A percentile compares a stretch with the other conserved stretches of the same genome.
These are phyloP conservation scores for Empidonax alnorum DNA, from an alignment of 2,113 vertebrate genomes.

Conservation along the genomic window DNA sequence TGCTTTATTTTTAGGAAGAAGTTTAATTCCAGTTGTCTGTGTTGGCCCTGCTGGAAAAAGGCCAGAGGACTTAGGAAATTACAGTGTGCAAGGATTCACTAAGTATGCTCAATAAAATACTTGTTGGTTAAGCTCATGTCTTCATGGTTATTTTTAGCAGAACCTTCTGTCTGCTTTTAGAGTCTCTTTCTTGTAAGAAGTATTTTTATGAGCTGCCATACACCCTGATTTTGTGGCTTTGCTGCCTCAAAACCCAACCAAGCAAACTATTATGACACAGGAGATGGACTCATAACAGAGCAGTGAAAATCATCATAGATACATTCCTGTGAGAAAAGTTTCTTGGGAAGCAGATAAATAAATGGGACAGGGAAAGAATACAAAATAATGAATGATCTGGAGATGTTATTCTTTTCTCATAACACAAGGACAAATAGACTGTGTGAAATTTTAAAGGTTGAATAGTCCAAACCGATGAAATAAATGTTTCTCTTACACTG, in stretches of 20 bases:
- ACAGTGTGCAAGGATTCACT: not conserved
- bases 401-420: conserved; percentile 28
- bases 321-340: not conserved
- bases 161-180: not conserved
- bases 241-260: not conserved
- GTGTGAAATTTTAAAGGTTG: conserved; percentile 39
- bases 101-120: conserved; percentile 42
- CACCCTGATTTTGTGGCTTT: not conserved
- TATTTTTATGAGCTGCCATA: not conserved
- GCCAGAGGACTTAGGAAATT: not conserved
- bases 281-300: not conserved
- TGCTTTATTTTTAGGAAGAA: not conserved
- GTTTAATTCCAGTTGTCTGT: not conserved
- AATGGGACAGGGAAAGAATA: not conserved
- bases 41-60: not conserved
- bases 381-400: not conserved
- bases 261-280: not conserved
- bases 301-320: not conserved
- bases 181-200: not conserved
- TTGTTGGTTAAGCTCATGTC: conserved; percentile 39
- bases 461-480: conserved; percentile 40
- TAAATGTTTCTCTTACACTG: conserved; percentile 23
- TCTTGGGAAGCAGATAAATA: conserved; percentile 4
- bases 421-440: conserved; percentile 26
- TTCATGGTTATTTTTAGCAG: conserved; percentile 18